Base-by-base conservation (phyloP, 2,113 vertebrate genomes). In the Otolemur garnettii region DNA sequence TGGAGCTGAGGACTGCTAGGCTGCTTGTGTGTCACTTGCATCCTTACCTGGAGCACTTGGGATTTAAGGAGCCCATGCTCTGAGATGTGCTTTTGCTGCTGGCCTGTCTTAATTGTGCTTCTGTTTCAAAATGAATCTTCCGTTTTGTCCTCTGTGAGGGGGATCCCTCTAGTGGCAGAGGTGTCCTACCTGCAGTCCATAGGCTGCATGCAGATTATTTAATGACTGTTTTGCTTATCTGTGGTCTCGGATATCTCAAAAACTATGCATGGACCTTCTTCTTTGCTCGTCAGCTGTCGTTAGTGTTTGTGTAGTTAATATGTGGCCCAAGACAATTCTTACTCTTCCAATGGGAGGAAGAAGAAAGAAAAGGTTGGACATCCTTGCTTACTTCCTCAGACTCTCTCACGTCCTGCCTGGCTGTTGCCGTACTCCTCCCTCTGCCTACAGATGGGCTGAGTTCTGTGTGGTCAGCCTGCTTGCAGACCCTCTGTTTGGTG, bases 51-150 rank as follows among this genome's bases (percentile, higher is more conserved):
- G 64, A 35, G 35, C 26, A 0, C 21, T 30, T 68, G 66, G 66
- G 24, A 72, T 80, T 75, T 38, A 71, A 84, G 64, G 0, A 91
- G 18, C 53, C 35, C 90, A 18, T 14, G 28, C 55, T 42, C 15
- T 42, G 66, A 78, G 33, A 80, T 14, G 7, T 30, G 7, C n/a
- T 82, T 71, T 38, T 66, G 50, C 50, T 71, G 69, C 30, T 18
- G 12, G 38, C 53, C 30, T 17, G 5, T 3, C 35, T n/a, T 78
- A 78, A 35, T 17, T 19, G 11, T 19, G 69, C 60, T 72, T 96
- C 81, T 90, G 22, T 74, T 94, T 87, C 64, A 38, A 75, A 53
- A 71, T 30, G 18, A 35, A 8, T 68, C n/a, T 38, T 93, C n/a
- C 60, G 10, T 21, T 62, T 81, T 83, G 4, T n/a, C 78, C 26